Evolutionary conservation across 2,797 vertebrate species (phyloP), one percentile per base, ranked within the genome.

Genomic region (Semaprochilodus insignis): DNA sequence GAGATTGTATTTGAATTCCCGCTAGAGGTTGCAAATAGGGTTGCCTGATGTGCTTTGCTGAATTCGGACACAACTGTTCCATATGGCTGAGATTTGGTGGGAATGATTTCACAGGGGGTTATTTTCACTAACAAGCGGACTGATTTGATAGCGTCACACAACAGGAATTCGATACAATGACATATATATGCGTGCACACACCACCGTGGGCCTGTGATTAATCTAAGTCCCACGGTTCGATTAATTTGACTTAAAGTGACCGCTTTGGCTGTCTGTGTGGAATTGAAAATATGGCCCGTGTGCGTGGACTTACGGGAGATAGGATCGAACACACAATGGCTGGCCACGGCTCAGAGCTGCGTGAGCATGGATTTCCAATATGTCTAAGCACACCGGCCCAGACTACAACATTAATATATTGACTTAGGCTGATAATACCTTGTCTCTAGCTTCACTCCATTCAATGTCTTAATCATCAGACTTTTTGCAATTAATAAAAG

Each of bases 281-380:
- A 85, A 88, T 83, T 86, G 85, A 81, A 86, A 86, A 83, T 78
- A 87, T 80, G 84, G 87, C 85, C 81, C 13, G 79, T 69, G 82
- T 81, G 63, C 1, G 73, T 85, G 85, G 87, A 88, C 70, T 57
- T 73, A 63, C 23, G 63, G 69, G 21, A 80, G 59, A 76, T 21
- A 62, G 82, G 88, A 91, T 92, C 79, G 83, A 92, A 91, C 69
- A 72, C 82, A 76, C 83, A 81, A 73, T 60, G 72, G 78, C 75
- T 25, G 85, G 77, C 83, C 80, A 74, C 83, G 85, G 83, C 81
- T 82, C 70, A 72, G 71, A 85, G 75, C 78, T 59, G 87, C 87
- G 89, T 52, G 78, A 78, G 40, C 80, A 94, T 94, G 87, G 93
- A 95, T 94, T 94, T 94, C 90, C 93, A 91, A 93, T 94, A 92